Evolutionary conservation across 1,140 invertebrate genomes (phyloP).

Genomic region (Atopsyche davidsoni): DNA sequence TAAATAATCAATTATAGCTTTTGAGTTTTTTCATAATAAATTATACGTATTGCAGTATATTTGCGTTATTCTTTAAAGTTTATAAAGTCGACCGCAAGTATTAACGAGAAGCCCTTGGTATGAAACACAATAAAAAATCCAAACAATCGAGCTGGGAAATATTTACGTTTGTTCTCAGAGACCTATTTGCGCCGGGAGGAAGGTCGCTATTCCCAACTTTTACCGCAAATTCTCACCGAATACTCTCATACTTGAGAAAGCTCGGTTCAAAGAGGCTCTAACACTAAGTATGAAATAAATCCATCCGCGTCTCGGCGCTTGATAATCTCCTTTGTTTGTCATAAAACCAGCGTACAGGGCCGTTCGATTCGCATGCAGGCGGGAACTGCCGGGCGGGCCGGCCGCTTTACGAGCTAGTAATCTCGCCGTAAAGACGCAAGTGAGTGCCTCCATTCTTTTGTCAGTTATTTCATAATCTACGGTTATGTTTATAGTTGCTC

Average conservation of each 20-base stretch:
- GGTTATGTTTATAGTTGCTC: slow-evolving; percentile 10
- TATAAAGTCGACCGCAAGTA: no score
- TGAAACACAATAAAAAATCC: no score
- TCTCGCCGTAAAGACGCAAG: slow-evolving; percentile 8
- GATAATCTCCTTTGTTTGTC: background rate
- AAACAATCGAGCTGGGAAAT: no score
- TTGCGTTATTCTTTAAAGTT: no score
- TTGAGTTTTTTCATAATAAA: no score
- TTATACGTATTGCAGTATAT: no score
- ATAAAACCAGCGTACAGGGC: background rate
- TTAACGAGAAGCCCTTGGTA: no score
- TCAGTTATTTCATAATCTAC: slow-evolving; percentile 13
- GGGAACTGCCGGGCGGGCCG: no score
- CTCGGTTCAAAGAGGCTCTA: background rate
- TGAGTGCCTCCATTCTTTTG: slow-evolving; percentile 7
- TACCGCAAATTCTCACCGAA: background rate
- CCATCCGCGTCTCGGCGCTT: slow-evolving; percentile 1
- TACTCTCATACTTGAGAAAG: background rate
- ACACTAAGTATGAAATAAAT: background rate
- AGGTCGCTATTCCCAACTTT: no score
- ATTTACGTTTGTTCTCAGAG: no score
- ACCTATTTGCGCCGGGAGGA: no score
- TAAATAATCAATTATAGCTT: no score
- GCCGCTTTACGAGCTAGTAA: slow-evolving; percentile 10
- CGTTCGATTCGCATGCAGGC: background rate